phyloP scores from a whole-genome alignment of 2,797 vertebrate species.

The Sebastes diploproa region DNA sequence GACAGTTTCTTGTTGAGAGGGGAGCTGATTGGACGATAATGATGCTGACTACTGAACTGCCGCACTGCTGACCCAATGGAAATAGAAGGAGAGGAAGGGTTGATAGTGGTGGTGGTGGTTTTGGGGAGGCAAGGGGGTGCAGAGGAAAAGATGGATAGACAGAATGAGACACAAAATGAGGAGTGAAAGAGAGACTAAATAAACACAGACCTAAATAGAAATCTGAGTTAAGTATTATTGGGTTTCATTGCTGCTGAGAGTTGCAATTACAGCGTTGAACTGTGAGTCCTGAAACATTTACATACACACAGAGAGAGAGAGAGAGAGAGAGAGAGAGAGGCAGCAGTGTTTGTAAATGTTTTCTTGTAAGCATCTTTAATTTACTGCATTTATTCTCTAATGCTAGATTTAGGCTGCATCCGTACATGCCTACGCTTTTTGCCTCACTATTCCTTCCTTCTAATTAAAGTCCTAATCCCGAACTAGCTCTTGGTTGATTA shows the following conservation, averaged over 20 bases:
- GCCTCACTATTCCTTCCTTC: background rate
- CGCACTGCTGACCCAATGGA: constrained; percentile 76
- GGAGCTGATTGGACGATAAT: constrained; percentile 79
- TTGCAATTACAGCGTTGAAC: constrained; percentile 18
- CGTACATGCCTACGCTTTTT: background rate
- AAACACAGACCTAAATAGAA: constrained; percentile 6
- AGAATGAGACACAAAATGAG: constrained; percentile 25
- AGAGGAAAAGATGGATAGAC: constrained; percentile 25
- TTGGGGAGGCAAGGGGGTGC: background rate
- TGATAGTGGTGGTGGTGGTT: constrained; percentile 24
- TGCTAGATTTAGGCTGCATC: constrained; percentile 6
- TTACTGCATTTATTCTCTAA: background rate
- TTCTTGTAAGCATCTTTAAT: background rate
- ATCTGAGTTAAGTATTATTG: constrained; percentile 13
- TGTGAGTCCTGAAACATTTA: constrained; percentile 15
- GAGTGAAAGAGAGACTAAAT: constrained; percentile 20
- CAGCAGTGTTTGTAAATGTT: background rate
- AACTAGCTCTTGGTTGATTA: background rate
- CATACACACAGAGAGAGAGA: background rate
- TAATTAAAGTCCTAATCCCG: constrained; percentile 14
- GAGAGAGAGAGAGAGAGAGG: no score
- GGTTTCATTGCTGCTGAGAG: background rate
- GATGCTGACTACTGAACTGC: constrained; percentile 76
- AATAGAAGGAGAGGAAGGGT: constrained; percentile 42
- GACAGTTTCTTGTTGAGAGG: constrained; percentile 73